Evolutionary conservation across 2,113 vertebrate species (phyloP).

Genomic region (Tricholaema leucomelas): DNA sequence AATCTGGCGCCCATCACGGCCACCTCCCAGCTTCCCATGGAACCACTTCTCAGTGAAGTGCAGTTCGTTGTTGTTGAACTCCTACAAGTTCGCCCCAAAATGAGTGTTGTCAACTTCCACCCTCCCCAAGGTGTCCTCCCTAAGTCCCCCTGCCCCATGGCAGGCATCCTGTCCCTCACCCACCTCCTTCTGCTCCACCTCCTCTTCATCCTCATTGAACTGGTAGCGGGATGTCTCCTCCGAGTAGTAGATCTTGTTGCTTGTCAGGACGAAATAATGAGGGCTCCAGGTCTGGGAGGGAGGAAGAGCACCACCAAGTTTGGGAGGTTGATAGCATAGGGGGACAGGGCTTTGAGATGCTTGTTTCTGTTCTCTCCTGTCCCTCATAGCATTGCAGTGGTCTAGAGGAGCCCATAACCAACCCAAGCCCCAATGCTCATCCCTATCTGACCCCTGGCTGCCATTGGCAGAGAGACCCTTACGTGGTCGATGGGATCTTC

Average conservation of each 20-base stretch:
- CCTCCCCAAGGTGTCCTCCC: background rate
- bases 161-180: rapidly evolving
- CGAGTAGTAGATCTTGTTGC: conserved; percentile 88
- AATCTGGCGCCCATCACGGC: conserved; percentile 84
- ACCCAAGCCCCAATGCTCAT: background rate
- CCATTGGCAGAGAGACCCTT: background rate
- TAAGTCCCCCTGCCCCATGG: rapidly evolving
- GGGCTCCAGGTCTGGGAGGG: conserved; percentile 83
- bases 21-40: conserved; percentile 86
- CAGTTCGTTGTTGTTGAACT: conserved; percentile 88
- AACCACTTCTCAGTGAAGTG: conserved; percentile 89
- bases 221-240: conserved; percentile 87
- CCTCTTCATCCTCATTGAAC: conserved; percentile 84
- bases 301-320: background rate
- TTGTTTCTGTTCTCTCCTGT: background rate
- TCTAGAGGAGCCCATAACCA: background rate
- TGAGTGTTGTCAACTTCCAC: background rate
- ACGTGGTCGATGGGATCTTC: conserved; percentile 88
- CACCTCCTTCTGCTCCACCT: conserved; percentile 83
- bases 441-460: background rate
- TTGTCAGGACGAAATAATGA: conserved; percentile 87
- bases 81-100: conserved; percentile 59
- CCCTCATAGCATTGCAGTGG: rapidly evolving
- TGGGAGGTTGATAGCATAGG: background rate
- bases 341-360: background rate